phyloP scores from a whole-genome alignment of 1,140 invertebrate genomes.

The Colletes gigas region DNA sequence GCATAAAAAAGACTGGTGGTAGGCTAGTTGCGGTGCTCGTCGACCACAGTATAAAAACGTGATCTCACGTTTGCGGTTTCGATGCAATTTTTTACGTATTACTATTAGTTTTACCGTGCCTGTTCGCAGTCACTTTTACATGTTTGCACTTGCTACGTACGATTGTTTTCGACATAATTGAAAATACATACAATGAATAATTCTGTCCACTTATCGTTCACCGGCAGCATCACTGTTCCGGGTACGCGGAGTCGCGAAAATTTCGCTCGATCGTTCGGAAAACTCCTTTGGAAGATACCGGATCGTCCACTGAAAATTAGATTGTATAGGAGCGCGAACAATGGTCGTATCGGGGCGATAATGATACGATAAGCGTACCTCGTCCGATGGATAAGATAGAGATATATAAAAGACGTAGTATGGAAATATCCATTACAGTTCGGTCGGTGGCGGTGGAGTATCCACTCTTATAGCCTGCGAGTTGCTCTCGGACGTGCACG shows the following conservation, averaged over 20 bases:
- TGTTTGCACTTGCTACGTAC: neutral
- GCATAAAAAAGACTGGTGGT: no score
- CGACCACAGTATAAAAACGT: constrained; percentile 47
- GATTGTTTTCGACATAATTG: no score
- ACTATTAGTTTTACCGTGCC: neutral
- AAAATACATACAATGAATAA: neutral
- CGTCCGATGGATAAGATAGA: constrained; percentile 15
- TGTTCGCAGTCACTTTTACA: neutral
- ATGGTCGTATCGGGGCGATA: constrained; percentile 26
- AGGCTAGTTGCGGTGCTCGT: neutral
- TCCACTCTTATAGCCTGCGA: constrained; percentile 84
- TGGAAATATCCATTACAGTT: constrained; percentile 62
- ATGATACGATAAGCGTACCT: constrained; percentile 23
- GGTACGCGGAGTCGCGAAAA: neutral
- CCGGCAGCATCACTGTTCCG: neutral
- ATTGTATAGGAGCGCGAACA: neutral
- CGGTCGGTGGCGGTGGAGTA: constrained; percentile 80
- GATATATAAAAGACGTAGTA: constrained; percentile 22
- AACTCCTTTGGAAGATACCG: constrained; percentile 14
- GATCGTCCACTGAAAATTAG: constrained; percentile 34
- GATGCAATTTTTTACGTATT: constrained; percentile 6
- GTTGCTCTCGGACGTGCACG: constrained; percentile 84
- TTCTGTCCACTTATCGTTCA: no score
- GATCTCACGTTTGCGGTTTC: constrained; percentile 47
- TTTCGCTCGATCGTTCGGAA: neutral